Evolutionary conservation across 2,888 invertebrate genomes (phyloP), one percentile per base, ranked within the genome.

Genomic region (Bombylius major): DNA sequence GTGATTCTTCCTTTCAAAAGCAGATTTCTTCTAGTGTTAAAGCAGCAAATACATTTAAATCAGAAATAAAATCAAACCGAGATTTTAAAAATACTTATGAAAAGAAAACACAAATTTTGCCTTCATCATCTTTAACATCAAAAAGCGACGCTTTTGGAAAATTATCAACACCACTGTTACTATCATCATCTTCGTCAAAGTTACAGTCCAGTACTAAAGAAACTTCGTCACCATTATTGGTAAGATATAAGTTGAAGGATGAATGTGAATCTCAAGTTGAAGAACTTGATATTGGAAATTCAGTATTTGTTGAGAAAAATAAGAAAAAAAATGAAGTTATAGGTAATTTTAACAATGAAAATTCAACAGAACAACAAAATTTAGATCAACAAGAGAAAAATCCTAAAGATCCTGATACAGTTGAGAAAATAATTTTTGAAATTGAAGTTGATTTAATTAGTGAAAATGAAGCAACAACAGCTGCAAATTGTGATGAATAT

Each of bases 381-480:
- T 6, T n/a, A 14, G n/a, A 46, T n/a, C n/a, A 14, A 42, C 8
- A 42, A 11, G 39, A 42, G 12, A 8, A 42, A 11, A 42, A 11
- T 42, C 36, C 6, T 36, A 6, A 36, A 9, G 9, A 36, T 8
- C 4, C 6, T 36, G 4, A 36, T 11, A 11, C 39, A 11, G 4
- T 32, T 5, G 56, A 56, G 13, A 56, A 50, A 13, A 53, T 58
- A 12, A 11, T 57, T 14, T 59, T 55, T 45, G 59, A 61, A 53
- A 57, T 59, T 31, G 58, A 58, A 53, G 57, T 59, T 12, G 56
- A 57, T 52, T 57, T 50, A 32, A 45, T 50, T 11, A 55, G 55
- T 42, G 31, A 53, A n/a, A 50, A 13, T n/a, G 47, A 47, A 50
- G 53, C 50, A n/a, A 47, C 31, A 33, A 39, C 47, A 42, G 47